These are phyloP conservation scores for Ormyrus rosae DNA, from an alignment of 2,888 invertebrate species.

Conservation along the genomic window DNA sequence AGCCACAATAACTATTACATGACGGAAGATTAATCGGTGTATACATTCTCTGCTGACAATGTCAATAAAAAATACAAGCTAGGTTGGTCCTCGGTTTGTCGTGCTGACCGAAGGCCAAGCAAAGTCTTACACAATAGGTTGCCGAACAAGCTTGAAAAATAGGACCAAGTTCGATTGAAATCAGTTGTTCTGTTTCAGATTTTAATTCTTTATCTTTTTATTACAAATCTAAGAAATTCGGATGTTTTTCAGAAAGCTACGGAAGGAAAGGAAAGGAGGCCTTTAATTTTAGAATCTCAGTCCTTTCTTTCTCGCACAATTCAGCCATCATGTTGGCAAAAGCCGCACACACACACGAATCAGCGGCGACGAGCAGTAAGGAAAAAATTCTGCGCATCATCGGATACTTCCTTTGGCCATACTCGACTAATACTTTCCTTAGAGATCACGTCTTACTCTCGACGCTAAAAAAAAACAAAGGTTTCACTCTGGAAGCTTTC, in stretches of 20 bases:
- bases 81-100: conserved; percentile 68
- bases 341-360: conserved; percentile 26
- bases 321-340: conserved; percentile 21
- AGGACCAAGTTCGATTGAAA: conserved; percentile 30
- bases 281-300: conserved; percentile 8
- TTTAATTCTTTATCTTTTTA: not conserved
- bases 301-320: conserved; percentile 21
- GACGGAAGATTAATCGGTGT: conserved; percentile 49
- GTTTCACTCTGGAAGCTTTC: conserved; percentile 34
- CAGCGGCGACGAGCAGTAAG: conserved; percentile 33
- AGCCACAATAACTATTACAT: conserved; percentile 54
- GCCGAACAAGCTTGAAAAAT: conserved; percentile 41
- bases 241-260: not conserved
- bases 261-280: not conserved
- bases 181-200: not conserved
- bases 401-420: conserved; percentile 18
- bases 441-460: not conserved
- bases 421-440: not conserved
- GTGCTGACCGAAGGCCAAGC: conserved; percentile 69
- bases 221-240: not conserved
- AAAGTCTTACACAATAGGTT: conserved; percentile 60
- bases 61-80: conserved; percentile 68
- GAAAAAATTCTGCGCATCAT: conserved; percentile 6
- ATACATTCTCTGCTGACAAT: conserved; percentile 46
- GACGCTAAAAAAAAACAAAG: not conserved